A percentile compares a stretch with the other conserved stretches of the same genome.
Conservation (phyloP, 2,888 invertebrate species). For the Conops quadrifasciatus region DNA sequence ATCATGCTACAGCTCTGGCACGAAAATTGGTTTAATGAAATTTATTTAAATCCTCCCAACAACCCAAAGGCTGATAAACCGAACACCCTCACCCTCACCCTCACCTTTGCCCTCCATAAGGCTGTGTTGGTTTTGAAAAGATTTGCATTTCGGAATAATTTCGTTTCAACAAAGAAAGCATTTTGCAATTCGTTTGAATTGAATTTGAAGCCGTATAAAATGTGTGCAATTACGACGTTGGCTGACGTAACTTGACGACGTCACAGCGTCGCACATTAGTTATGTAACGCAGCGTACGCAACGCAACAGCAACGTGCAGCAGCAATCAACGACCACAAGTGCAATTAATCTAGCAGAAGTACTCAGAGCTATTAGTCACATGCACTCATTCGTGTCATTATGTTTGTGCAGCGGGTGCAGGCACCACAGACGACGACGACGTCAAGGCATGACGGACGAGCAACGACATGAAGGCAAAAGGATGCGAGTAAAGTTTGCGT, state of each 20-base stretch:
- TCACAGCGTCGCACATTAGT: not conserved
- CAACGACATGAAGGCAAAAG: not conserved
- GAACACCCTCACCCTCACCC: not conserved
- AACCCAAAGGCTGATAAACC: too few relatives aligned
- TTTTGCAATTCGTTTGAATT: not conserved
- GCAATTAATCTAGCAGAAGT: slow-evolving; percentile 47
- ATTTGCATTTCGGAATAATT: slow-evolving; percentile 27
- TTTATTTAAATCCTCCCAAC: too few relatives aligned
- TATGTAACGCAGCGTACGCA: not conserved
- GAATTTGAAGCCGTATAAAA: slow-evolving; percentile 2
- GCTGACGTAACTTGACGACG: not conserved
- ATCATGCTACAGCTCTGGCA: too few relatives aligned
- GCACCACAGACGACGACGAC: not conserved
- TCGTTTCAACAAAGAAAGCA: slow-evolving; percentile 22
- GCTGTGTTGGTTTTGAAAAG: slow-evolving; percentile 7
- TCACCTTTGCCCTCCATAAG: not conserved
- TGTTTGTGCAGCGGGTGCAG: not conserved
- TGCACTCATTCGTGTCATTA: slow-evolving; percentile 26
- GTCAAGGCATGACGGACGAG: not conserved
- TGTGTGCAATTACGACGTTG: not conserved
- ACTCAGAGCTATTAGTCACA: slow-evolving; percentile 40
- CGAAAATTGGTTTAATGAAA: too few relatives aligned
- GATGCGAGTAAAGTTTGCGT: slow-evolving; percentile 2
- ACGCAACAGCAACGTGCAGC: slow-evolving; percentile 5
- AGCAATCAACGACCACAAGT: slow-evolving; percentile 39